Conservation (phyloP, 92 coral and sea anemone species). For the Ricordea florida region DNA sequence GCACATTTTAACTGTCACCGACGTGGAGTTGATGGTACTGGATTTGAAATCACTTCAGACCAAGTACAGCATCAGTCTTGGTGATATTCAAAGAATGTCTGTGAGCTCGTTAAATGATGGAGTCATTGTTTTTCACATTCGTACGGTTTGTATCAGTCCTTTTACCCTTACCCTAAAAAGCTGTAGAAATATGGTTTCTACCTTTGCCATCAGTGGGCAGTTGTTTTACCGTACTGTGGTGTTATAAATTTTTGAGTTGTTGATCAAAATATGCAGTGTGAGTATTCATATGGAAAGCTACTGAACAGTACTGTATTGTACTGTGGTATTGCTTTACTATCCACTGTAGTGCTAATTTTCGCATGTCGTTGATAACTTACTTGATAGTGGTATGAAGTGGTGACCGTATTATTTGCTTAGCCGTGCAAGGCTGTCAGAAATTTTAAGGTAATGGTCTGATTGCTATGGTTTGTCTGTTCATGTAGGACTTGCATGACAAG, state of each 20-base stretch:
- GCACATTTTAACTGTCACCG: slow-evolving; percentile 78
- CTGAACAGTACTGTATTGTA: no score
- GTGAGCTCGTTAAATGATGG: slow-evolving; percentile 90
- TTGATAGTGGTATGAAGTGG: no score
- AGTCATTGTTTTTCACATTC: slow-evolving; percentile 79
- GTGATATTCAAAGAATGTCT: slow-evolving; percentile 80
- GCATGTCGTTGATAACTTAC: no score
- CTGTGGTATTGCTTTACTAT: no score
- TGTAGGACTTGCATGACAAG: slow-evolving; percentile 78
- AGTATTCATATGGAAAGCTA: no score
- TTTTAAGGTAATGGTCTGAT: background rate
- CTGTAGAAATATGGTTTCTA: background rate
- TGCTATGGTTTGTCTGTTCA: background rate
- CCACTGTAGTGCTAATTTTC: no score
- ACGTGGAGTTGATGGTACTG: slow-evolving; percentile 66
- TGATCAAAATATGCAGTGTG: no score
- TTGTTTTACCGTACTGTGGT: background rate
- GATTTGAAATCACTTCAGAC: slow-evolving; percentile 74
- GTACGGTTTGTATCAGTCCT: slow-evolving; percentile 56
- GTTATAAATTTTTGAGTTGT: no score
- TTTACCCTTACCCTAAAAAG: no score
- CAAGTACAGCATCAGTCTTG: slow-evolving; percentile 79
- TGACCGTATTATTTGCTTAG: background rate
- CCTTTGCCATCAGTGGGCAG: background rate
- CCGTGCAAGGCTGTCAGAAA: background rate